Base-by-base conservation (phyloP, 2,797 vertebrate species). In the Monodelphis domestica region DNA sequence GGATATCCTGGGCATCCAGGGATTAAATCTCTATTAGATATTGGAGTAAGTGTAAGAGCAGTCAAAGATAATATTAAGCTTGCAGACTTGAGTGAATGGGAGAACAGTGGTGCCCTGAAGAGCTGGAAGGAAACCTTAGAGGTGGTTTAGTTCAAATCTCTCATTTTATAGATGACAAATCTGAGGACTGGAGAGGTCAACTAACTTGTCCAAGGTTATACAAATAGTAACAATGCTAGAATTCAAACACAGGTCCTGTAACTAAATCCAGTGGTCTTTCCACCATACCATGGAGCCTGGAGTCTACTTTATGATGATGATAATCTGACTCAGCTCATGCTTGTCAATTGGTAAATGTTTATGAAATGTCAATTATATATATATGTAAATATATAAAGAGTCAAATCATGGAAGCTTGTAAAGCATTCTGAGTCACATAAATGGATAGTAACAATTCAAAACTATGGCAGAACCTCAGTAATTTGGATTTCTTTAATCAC, bases 401-500 rank as follows among this genome's bases (percentile, higher is more conserved):
- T 53, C 50, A 88, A 88, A 88, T 26, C 30, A 4, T 93, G 55
- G 92, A 89, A 84, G 12, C 56, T 57, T 89, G 6, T 50, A 29
- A 88, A 45, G 45, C 54, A 78, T 55, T 88, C 45, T 88, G 91
- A 92, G 53, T 90, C 26, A 89, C 14, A 21, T 51, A 91, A 26
- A 3, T 93, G 51, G 88, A 92, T 89, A 93, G 54, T 87, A 91
- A 92, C 95, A 28, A 91, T 59, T 95, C 95, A 87, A 54, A 94
- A 92, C 26, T 92, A 88, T 54, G 89, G 52, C 52, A 53, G 90
- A 93, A 92, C 56, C 70, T 96, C 87, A 95, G 91, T 97, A 89
- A 94, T 56, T 91, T 91, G 92, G 87, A 96, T 55, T 63, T 59
- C 70, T 87, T 29, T 91, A 29, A 56, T 95, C 93, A 93, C 50